These are phyloP conservation scores for Anthophora plumipes DNA, from an alignment of 2,888 invertebrate genomes.

Conservation along the genomic window DNA sequence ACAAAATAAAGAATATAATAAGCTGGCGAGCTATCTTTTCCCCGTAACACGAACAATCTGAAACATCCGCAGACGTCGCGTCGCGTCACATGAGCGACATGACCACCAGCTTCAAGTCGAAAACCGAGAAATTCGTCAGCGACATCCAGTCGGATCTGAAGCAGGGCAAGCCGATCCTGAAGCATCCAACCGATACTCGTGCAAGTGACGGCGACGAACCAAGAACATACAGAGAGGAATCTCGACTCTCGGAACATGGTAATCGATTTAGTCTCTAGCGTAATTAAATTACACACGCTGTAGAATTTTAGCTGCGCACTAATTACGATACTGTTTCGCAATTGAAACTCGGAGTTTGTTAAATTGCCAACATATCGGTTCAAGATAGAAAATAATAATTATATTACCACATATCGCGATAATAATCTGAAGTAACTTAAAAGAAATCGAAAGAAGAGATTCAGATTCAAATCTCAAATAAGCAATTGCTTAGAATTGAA, in stretches of 20 bases:
- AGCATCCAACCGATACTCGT: conserved; percentile 80
- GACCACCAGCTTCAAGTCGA: conserved; percentile 89
- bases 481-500: no score
- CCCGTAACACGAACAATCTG: conserved; percentile 70
- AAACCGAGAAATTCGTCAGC: conserved; percentile 89
- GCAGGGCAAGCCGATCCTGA: conserved; percentile 84
- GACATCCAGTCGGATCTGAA: conserved; percentile 88
- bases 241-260: conserved; percentile 90
- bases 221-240: conserved; percentile 90
- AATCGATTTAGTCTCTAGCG: conserved; percentile 62
- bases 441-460: no score
- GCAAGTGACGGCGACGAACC: conserved; percentile 85
- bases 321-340: neutral
- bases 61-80: conserved; percentile 85
- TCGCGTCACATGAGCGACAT: conserved; percentile 88
- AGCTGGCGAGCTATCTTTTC: conserved; percentile 58
- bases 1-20: conserved; percentile 3
- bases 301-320: neutral
- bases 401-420: no score
- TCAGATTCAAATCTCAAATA: no score
- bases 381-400: no score
- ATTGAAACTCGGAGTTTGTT: no score
- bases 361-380: no score
- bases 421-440: no score
- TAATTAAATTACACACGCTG: neutral